These are phyloP conservation scores for Lepus timidus DNA, from an alignment of 2,113 vertebrate species.

Conservation along the genomic window DNA sequence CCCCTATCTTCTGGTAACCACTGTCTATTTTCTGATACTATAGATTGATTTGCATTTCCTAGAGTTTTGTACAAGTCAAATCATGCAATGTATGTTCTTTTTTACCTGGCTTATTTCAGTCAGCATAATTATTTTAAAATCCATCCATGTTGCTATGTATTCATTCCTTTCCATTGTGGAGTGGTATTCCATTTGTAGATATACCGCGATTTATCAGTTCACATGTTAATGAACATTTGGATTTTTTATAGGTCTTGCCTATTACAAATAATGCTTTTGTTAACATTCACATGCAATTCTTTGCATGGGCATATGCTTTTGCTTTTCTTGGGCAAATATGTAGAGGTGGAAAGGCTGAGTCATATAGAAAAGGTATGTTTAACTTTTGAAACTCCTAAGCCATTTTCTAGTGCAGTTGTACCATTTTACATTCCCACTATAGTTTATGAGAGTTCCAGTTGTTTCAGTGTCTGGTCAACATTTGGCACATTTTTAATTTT, in stretches of 20 bases:
- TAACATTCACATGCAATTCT: constrained; percentile 1
- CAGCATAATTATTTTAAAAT: constrained; percentile 41
- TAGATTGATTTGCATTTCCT: constrained; percentile 34
- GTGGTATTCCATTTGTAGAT: background rate
- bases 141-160: background rate
- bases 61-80: constrained; percentile 35
- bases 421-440: constrained; percentile 40
- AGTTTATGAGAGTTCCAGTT: background rate
- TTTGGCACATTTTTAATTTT: constrained; percentile 14
- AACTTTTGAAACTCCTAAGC: constrained; percentile 47
- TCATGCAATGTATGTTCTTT: background rate
- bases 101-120: constrained; percentile 8
- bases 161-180: constrained; percentile 38
- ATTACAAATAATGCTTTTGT: constrained; percentile 23
- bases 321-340: constrained; percentile 14
- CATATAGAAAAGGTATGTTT: constrained; percentile 8
- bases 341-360: background rate
- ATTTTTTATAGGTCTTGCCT: constrained; percentile 22
- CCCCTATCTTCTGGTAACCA: background rate
- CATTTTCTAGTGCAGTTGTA: background rate
- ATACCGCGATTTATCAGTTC: background rate
- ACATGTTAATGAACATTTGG: constrained; percentile 19
- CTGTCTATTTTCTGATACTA: constrained; percentile 35
- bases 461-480: constrained; percentile 30
- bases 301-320: background rate